Evolutionary conservation across 2,888 invertebrate genomes (phyloP), one percentile per base, ranked within the genome.

Genomic region (Mesoligia furuncula): DNA sequence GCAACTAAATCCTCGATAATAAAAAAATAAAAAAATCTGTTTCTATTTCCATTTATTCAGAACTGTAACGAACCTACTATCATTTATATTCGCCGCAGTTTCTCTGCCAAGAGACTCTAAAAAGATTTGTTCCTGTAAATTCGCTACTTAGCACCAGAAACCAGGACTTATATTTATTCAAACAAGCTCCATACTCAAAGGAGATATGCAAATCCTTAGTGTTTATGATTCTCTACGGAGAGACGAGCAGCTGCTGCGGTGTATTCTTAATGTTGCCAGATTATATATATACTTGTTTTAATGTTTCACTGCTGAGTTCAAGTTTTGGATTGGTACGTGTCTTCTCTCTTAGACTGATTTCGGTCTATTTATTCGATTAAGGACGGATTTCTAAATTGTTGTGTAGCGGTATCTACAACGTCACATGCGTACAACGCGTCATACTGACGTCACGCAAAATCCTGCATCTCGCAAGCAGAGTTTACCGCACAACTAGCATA

Each of bases 151-250:
- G 68, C 73, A 48, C 54, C 51, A 69, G 62, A 62, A 77, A 65
- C 72, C 51, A 59, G 57, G 64, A 57, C 65, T 57, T 13, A n/a
- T 85, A 83, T 85, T 79, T 85, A 86, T 86, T 85, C 79, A 75
- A 79, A 73, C 62, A 73, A 82, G 83, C 78, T 80, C 81, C 78
- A 79, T 78, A 83, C 79, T 86, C 85, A 88, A 84, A 82, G 83
- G 67, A 72, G 68, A 76, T 76, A 85, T 88, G 89, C 81, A 88
- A 88, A 88, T 84, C 62, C 62, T 73, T 27, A 82, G 66, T 86
- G 85, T 84, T 88, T 87, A 85, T 75, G 68, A 70, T 81, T 75
- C 85, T 57, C 72, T 70, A 8, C n/a, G 73, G 83, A 64, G 39
- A 62, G 31, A 48, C 59, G 24, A 42, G 15, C 80, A 79, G n/a